Conservation (phyloP, 23 tunicate species). For the Halocynthia aurantium region DNA sequence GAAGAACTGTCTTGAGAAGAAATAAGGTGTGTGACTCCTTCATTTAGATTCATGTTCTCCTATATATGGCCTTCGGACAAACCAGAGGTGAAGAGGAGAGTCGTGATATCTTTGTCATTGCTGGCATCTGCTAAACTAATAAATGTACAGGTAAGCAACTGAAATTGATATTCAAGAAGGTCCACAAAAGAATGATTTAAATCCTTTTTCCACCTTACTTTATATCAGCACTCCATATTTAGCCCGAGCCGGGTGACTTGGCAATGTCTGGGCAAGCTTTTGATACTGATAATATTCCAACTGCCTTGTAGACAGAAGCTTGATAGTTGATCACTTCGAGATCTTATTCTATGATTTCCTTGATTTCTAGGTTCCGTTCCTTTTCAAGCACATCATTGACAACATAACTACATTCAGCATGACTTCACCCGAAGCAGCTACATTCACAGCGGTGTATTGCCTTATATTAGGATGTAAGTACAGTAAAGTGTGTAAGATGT, state of each 20-base stretch:
- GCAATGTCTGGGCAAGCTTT: no score
- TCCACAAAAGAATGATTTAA: background rate
- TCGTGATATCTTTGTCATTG: constrained; percentile 42
- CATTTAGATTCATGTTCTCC: constrained; percentile 69
- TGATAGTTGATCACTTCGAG: no score
- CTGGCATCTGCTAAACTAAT: constrained; percentile 61
- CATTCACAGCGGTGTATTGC: constrained; percentile 50
- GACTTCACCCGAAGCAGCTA: constrained; percentile 38
- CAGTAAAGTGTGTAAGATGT: background rate
- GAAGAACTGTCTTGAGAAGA: no score
- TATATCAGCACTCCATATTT: background rate
- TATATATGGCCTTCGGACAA: constrained; percentile 84
- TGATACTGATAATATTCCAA: no score
- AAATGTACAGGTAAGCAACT: constrained; percentile 37
- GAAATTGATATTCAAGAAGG: no score
- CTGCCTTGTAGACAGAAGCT: no score
- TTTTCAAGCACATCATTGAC: constrained; percentile 67
- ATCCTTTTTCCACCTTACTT: background rate
- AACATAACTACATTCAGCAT: constrained; percentile 19
- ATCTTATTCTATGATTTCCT: no score
- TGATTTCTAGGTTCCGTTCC: constrained; percentile 49
- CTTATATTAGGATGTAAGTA: constrained; percentile 42
- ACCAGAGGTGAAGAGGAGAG: constrained; percentile 51
- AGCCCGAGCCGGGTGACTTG: background rate
- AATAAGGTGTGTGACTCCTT: background rate